Conservation (phyloP, 1,140 invertebrate species). For the Diachasmimorpha longicaudata region DNA sequence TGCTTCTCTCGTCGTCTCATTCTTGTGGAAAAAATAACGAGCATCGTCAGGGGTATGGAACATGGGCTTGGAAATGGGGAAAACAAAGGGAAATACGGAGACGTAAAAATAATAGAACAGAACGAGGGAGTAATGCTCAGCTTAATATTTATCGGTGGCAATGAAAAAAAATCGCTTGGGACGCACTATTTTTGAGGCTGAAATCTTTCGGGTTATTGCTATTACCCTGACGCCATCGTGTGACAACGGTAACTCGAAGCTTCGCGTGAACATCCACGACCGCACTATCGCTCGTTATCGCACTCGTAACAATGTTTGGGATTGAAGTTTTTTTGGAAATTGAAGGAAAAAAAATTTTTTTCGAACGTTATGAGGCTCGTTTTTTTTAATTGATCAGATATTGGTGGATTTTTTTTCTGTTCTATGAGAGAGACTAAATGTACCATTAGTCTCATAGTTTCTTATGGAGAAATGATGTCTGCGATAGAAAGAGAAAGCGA, state of each 20-base stretch:
- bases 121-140: neutral
- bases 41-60: conserved; percentile 3
- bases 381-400: too few species aligned
- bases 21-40: neutral
- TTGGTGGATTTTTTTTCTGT: too few species aligned
- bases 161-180: conserved; percentile 9
- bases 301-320: conserved; percentile 9
- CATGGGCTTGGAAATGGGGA: neutral
- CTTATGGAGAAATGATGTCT: too few species aligned
- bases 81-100: neutral
- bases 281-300: conserved; percentile 10
- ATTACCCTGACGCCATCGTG: conserved; percentile 19
- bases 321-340: neutral
- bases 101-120: neutral
- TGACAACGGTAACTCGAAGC: conserved; percentile 11
- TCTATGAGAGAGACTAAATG: too few species aligned
- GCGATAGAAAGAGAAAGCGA: too few species aligned
- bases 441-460: too few species aligned
- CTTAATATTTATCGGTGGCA: neutral
- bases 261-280: conserved; percentile 4
- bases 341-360: neutral
- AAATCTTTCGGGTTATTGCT: conserved; percentile 24
- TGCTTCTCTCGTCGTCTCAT: neutral
- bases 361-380: too few species aligned
- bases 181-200: neutral